Percentiles rank a stretch among this genome's conserved stretches.
Evolutionary conservation across 2,113 vertebrate species (phyloP).

Genomic region (Tursiops truncatus): DNA sequence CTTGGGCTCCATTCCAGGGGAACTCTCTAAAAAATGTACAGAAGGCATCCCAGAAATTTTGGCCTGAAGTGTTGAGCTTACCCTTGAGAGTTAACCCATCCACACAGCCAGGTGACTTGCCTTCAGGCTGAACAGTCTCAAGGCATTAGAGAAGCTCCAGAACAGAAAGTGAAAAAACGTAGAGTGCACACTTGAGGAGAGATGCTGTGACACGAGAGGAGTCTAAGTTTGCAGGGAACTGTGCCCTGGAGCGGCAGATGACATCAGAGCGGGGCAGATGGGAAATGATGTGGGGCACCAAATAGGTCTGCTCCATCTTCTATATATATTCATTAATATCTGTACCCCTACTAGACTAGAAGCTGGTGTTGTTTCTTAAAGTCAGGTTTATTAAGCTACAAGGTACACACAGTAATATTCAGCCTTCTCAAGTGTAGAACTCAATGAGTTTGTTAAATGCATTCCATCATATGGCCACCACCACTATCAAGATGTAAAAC

Average conservation of each 20-base stretch:
- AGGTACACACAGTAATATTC: neutral
- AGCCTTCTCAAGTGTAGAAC: neutral
- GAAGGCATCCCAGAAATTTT: neutral
- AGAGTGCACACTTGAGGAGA: neutral
- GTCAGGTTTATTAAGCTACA: neutral
- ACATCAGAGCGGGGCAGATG: neutral
- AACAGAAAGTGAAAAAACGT: neutral
- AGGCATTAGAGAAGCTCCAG: neutral
- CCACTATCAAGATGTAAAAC: constrained; percentile 24
- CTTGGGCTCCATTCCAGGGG: neutral
- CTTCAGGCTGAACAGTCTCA: neutral
- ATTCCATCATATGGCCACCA: neutral
- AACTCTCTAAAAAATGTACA: neutral
- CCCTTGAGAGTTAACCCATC: neutral
- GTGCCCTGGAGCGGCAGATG: neutral
- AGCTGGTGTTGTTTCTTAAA: neutral
- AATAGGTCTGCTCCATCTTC: neutral
- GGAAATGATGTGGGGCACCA: neutral
- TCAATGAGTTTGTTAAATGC: neutral
- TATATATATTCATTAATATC: neutral
- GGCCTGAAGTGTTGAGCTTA: neutral
- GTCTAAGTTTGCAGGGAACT: neutral
- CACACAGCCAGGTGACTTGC: neutral
- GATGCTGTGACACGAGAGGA: neutral
- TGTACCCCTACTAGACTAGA: neutral